Base-by-base conservation (phyloP, 2,797 vertebrate genomes). In the Nasua narica region DNA sequence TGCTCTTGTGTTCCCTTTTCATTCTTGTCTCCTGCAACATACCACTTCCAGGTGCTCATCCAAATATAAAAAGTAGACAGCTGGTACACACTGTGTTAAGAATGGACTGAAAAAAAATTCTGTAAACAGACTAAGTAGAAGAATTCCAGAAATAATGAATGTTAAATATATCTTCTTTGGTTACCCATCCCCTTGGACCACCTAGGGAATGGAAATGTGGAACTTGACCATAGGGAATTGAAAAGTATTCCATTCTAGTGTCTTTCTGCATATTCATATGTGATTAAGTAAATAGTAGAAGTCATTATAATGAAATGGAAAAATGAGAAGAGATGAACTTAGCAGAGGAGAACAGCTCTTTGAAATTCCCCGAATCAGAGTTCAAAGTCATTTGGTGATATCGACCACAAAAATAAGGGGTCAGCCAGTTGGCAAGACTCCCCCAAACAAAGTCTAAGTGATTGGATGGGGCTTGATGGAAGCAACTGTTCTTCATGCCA, bases 41-140 rank as follows among this genome's bases (percentile, higher is more conserved):
- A 43, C 81, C 72, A 72, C 90, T 95, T 97, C 93, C 81, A 94
- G 91, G 77, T 95, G 56, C 18, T 96, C 87, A 78, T 87, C 86
- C 81, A 97, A 97, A 97, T 93, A 96, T 93, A 92, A 97, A 97
- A 97, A 76, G 74, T 87, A 97, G 96, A 97, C 95, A 50, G 94
- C 96, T 94, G 65, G 97, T 96, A 96, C 91, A 97, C 96, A 97
- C 74, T 93, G 82, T 96, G 83, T 96, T 70, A 93, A 94, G 86
- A 74, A 91, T 19, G 40, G 94, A 69, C 84, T 82, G 52, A 88
- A 87, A 88, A 72, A 87, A 58, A 78, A 93, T 90, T 93, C 29
- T 62, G 50, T 92, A 97, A 98, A 97, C 84, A 97, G 82, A 96
- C 79, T 88, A n/a, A 40, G 58, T 94, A 76, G 81, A 96, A 96